Percentiles rank a stretch among this genome's conserved stretches.
phyloP scores from a whole-genome alignment of 2,797 vertebrate genomes.

The Silurus aristotelis region DNA sequence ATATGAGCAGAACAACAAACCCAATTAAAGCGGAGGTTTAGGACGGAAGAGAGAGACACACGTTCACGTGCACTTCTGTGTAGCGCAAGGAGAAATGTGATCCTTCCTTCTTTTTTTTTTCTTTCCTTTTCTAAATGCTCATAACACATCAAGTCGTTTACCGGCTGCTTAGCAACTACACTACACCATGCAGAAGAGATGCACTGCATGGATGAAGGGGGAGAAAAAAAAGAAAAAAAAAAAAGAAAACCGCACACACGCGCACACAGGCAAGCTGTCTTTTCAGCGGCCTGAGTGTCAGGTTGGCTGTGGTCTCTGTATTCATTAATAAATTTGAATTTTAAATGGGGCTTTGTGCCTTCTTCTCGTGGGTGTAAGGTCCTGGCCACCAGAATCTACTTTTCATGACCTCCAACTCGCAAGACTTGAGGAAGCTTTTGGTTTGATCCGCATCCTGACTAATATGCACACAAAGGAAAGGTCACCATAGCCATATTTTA shows the following conservation, averaged over 20 bases:
- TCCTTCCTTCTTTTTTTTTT: not conserved
- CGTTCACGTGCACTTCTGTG: conserved; percentile 6
- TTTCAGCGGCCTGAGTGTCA: conserved; percentile 93
- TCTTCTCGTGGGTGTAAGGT: conserved; percentile 88
- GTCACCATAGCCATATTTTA: conserved; percentile 93
- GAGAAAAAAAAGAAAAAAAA: not conserved
- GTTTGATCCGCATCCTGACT: conserved; percentile 88
- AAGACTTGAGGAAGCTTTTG: conserved; percentile 86
- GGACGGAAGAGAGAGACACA: conserved; percentile 33
- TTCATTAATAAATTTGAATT: conserved; percentile 99
- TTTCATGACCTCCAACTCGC: conserved; percentile 86
- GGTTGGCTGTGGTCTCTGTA: conserved; percentile 91
- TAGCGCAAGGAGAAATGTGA: conserved; percentile 13
- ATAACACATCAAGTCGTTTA: conserved; percentile 35
- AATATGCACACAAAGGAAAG: conserved; percentile 95
- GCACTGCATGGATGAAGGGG: conserved; percentile 2
- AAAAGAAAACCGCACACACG: conserved; percentile 8
- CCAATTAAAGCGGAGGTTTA: conserved; percentile 30
- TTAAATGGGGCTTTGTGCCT: conserved; percentile 94
- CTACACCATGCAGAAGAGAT: conserved; percentile 26
- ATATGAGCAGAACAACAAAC: conserved; percentile 38
- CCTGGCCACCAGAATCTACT: conserved; percentile 82
- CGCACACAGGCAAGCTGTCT: conserved; percentile 69
- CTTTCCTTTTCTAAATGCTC: not conserved
- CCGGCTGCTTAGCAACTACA: conserved; percentile 40